phyloP scores from a whole-genome alignment of 2,113 vertebrate genomes.

The Hyla sarda region DNA sequence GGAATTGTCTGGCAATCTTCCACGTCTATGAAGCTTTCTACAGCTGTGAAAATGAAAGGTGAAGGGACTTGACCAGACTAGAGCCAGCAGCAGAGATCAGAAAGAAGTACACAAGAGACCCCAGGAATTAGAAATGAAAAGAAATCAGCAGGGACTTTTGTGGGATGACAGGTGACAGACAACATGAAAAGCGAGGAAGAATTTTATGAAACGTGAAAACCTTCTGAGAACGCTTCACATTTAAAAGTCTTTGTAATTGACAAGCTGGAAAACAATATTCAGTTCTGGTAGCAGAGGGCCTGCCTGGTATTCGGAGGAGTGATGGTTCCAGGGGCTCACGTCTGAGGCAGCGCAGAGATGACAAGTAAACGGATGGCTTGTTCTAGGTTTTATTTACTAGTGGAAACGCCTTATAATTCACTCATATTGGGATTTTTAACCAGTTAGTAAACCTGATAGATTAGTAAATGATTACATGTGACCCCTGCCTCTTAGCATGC shows the following conservation, averaged over 20 bases:
- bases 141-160: constrained; percentile 53
- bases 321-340: not conserved
- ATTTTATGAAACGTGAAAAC: constrained; percentile 52
- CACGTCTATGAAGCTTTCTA: constrained; percentile 29
- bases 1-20: constrained; percentile 28
- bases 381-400: not conserved
- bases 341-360: not conserved
- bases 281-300: constrained; percentile 1
- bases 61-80: constrained; percentile 45
- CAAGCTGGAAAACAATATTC: constrained; percentile 35
- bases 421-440: not conserved
- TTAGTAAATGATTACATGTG: not conserved
- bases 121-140: constrained; percentile 45
- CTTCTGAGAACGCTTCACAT: constrained; percentile 43
- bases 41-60: constrained; percentile 53
- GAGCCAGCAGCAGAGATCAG: constrained; percentile 30
- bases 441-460: not conserved
- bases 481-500: not conserved
- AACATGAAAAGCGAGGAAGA: constrained; percentile 39
- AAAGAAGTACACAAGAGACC: constrained; percentile 22
- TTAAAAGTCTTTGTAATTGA: constrained; percentile 42
- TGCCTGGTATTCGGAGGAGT: constrained; percentile 4
- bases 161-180: constrained; percentile 50
- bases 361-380: not conserved
- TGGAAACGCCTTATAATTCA: not conserved